A percentile compares a stretch with the other conserved stretches of the same genome.
phyloP scores from a whole-genome alignment of 2,888 invertebrate genomes.

The Melinaea marsaeus region DNA sequence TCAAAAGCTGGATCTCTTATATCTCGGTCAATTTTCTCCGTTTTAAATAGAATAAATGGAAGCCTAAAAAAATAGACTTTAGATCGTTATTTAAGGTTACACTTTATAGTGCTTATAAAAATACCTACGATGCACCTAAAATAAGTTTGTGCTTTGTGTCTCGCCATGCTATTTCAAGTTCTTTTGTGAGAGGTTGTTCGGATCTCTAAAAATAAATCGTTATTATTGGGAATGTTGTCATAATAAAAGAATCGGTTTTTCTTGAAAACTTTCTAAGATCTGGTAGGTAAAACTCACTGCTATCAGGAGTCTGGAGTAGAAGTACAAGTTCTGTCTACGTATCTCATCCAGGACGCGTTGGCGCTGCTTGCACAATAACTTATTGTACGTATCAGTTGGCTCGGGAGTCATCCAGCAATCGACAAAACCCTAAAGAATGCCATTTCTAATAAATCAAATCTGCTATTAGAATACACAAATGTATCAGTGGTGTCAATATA shows the following conservation, averaged over 20 bases:
- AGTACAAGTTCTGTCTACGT: constrained; percentile 50
- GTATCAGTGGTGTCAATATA: neutral
- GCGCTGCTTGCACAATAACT: constrained; percentile 57
- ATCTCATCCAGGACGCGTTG: constrained; percentile 54
- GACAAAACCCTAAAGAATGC: constrained; percentile 55
- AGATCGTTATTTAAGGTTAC: neutral
- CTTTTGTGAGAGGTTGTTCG: constrained; percentile 61
- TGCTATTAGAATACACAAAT: neutral
- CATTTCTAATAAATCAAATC: neutral
- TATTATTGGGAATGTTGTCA: neutral
- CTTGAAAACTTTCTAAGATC: constrained; percentile 3
- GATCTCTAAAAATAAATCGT: constrained; percentile 51
- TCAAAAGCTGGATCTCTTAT: constrained; percentile 65
- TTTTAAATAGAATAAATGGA: constrained; percentile 69
- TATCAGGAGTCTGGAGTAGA: constrained; percentile 56
- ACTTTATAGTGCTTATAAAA: constrained; percentile 3
- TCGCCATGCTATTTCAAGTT: constrained; percentile 59
- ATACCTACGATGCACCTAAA: constrained; percentile 66
- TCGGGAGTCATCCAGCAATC: constrained; percentile 61
- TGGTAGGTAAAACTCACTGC: constrained; percentile 47
- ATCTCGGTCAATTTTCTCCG: constrained; percentile 61
- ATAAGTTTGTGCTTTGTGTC: constrained; percentile 68
- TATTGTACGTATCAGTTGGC: constrained; percentile 50
- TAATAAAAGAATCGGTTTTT: no score
- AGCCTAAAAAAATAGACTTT: constrained; percentile 45